Base-by-base conservation (phyloP, 1,140 invertebrate genomes). In the Sminthurinus signatus region DNA sequence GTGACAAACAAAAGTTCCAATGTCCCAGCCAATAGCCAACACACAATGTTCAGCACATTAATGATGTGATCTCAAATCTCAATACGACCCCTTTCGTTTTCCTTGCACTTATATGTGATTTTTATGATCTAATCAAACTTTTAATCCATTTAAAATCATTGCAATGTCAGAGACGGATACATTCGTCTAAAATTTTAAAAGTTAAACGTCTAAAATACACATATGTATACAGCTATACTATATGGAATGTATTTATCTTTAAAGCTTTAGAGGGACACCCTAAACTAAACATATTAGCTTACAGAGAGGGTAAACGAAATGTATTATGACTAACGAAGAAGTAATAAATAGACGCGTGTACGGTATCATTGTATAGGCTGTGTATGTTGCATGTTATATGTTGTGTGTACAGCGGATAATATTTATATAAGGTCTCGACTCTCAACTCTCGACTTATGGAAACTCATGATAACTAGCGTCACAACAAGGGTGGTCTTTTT, bases 91-190 rank as follows among this genome's bases (percentile, higher is more conserved):
- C 17, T 10, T 8, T 17, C 36, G 36, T 39, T 39, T 8, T 39
- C 36, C 8, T 8, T 17, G 17, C 36, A 39, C n/a, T n/a, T n/a
- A n/a, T n/a, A n/a, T n/a, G n/a, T 39, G 17, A 39, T 39, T 39
- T 19, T 17, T n/a, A n/a, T 21, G 44, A 46, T 46, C 15, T 46
- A 46, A 46, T 46, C 44, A 46, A 21, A 39, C 19, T 21, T 10
- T 46, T 46, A 46, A 46, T 46, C 44, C 44, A 17, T 46, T 46
- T 46, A 46, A 46, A 46, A 46, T 46, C 44, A 46, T 39, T 39
- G 36, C 8, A 8, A 8, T 17, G 17, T 39, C 36, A 39, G 8
- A 39, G 36, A 10, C 17, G 8, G 36, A 10, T 8, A 17, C n/a
- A n/a, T n/a, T n/a, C n/a, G n/a, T n/a, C n/a, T n/a, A n/a, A n/a